A percentile compares a stretch with the other conserved stretches of the same genome.
Conservation (phyloP, 2,797 vertebrate species). For the Pangasius sanitwongsei region DNA sequence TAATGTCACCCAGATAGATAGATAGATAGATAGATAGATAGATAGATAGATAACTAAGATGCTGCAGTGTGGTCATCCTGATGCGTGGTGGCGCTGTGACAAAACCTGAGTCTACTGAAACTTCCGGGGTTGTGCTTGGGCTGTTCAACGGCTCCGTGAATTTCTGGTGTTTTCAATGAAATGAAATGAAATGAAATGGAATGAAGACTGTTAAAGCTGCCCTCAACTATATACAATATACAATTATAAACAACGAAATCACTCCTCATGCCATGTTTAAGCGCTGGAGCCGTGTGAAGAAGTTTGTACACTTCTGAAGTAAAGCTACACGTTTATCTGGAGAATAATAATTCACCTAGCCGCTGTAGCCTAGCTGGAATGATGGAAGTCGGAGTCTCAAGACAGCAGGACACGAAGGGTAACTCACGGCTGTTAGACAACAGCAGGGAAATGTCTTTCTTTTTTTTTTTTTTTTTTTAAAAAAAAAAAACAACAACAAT, state of each 20-base stretch:
- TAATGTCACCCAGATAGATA: too few relatives aligned
- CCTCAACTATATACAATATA: too few relatives aligned
- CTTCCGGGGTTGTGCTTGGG: neutral
- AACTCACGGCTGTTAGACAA: neutral
- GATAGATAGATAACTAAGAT: neutral
- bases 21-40: neutral
- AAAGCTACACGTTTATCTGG: neutral
- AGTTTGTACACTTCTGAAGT: neutral
- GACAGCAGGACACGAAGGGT: neutral
- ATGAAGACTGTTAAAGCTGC: too few relatives aligned
- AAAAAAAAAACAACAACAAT: neutral
- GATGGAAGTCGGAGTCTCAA: neutral
- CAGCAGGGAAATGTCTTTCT: neutral
- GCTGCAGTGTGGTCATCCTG: neutral
- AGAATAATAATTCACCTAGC: neutral
- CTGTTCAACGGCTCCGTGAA: constrained; percentile 19
- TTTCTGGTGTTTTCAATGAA: neutral
- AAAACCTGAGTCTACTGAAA: neutral
- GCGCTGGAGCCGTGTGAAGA: neutral
- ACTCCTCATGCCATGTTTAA: neutral
- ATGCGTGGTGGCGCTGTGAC: neutral
- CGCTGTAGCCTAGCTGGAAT: neutral
- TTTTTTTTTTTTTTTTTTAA: too few relatives aligned
- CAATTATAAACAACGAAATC: neutral
- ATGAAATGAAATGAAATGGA: too few relatives aligned